Evolutionary conservation across 2,797 vertebrate genomes (phyloP).

Genomic region (Bovichtus variegatus): DNA sequence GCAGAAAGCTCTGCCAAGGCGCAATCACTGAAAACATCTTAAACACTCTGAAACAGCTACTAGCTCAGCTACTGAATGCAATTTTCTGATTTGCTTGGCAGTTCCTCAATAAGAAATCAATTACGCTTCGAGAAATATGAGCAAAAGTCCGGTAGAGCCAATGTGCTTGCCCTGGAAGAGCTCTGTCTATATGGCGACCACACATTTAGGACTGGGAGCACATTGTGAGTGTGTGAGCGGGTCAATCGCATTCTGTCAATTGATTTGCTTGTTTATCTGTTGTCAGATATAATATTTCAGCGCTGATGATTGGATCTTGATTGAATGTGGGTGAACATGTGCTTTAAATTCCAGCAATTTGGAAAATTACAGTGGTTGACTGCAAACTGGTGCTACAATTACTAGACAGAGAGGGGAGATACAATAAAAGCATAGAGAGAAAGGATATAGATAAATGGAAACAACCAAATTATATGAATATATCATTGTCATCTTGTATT

Average conservation of each 20-base stretch:
- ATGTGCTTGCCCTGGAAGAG: conserved; percentile 56
- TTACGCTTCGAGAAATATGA: conserved; percentile 90
- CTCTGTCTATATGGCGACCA: conserved; percentile 13
- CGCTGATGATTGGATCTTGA: conserved; percentile 14
- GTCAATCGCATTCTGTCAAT: background rate
- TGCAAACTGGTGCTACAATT: conserved; percentile 23
- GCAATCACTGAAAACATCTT: conserved; percentile 80
- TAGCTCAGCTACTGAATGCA: conserved; percentile 88
- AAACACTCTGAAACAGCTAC: conserved; percentile 76
- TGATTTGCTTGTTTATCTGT: conserved; percentile 13
- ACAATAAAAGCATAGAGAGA: background rate
- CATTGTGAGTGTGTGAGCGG: background rate
- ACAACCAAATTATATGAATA: background rate
- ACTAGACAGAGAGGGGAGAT: conserved; percentile 15
- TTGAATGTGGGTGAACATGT: conserved; percentile 23
- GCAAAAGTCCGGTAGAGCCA: conserved; percentile 89
- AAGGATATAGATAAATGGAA: background rate
- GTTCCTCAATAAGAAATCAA: conserved; percentile 95
- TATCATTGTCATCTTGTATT: conserved; percentile 5
- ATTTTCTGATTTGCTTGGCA: conserved; percentile 93
- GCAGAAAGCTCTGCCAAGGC: conserved; percentile 75
- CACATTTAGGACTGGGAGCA: conserved; percentile 14
- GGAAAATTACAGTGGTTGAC: conserved; percentile 27
- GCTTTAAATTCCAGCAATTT: conserved; percentile 25
- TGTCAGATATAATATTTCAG: conserved; percentile 36